Evolutionary conservation across 2,113 vertebrate genomes (phyloP).

Genomic region (Anoura caudifer): DNA sequence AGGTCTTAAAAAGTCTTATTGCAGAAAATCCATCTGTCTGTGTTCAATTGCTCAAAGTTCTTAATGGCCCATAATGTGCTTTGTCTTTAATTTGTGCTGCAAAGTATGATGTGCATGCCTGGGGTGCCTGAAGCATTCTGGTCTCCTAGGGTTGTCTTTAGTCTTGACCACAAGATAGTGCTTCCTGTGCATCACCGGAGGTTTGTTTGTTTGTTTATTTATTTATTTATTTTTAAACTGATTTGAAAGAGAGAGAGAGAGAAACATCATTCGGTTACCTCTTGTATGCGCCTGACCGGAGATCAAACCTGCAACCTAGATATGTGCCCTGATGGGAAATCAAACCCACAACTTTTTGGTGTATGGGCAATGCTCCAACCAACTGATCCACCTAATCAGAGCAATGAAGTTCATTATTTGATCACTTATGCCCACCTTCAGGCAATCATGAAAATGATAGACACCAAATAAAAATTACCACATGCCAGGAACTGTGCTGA

Average conservation of each 20-base stretch:
- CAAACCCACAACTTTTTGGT: too few relatives aligned
- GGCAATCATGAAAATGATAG: not conserved
- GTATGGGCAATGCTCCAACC: too few relatives aligned
- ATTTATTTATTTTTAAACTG: too few relatives aligned
- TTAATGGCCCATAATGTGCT: not conserved
- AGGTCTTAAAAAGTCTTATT: not conserved
- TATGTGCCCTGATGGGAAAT: too few relatives aligned
- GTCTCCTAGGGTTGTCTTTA: not conserved
- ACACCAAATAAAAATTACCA: not conserved
- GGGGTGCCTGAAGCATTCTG: not conserved
- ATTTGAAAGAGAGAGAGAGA: too few relatives aligned
- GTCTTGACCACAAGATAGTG: not conserved
- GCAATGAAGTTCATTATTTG: not conserved
- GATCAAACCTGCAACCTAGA: too few relatives aligned
- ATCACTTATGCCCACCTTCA: not conserved
- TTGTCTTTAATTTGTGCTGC: not conserved
- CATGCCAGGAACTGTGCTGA: fast-evolving
- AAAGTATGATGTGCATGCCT: not conserved
- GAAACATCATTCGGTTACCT: too few relatives aligned
- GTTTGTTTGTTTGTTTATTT: too few relatives aligned
- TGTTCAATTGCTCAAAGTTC: not conserved
- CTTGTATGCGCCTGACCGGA: too few relatives aligned
- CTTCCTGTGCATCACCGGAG: not conserved
- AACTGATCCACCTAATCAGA: too few relatives aligned
- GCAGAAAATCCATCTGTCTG: not conserved